Conservation (phyloP, 2,113 vertebrate genomes). For the Microcebus tavaratra region DNA sequence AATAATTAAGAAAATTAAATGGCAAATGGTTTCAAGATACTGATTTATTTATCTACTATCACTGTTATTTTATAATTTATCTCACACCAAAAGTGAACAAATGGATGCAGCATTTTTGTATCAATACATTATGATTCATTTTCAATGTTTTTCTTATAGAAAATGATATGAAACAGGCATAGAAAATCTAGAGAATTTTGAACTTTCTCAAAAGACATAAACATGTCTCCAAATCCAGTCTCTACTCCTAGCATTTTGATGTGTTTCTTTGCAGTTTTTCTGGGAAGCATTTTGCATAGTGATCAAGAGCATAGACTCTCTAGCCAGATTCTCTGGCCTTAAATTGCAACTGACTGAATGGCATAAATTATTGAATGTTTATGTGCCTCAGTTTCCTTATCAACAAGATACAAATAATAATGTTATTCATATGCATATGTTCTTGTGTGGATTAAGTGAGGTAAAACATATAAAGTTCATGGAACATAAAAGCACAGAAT, state of each 20-base stretch:
- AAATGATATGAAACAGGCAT: neutral
- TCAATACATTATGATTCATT: neutral
- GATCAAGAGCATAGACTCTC: neutral
- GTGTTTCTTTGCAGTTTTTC: neutral
- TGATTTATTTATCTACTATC: conserved; percentile 21
- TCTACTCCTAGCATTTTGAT: neutral
- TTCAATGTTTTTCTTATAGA: neutral
- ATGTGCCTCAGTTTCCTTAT: neutral
- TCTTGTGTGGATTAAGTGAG: neutral
- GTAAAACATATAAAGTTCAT: neutral
- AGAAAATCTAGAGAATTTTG: neutral
- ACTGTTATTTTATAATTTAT: neutral
- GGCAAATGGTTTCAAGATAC: neutral
- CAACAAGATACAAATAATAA: neutral
- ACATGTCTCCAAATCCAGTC: neutral
- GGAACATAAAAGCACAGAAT: neutral
- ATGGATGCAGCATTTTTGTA: neutral
- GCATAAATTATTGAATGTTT: neutral
- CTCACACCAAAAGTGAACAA: neutral
- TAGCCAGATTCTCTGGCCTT: neutral
- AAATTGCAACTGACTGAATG: neutral
- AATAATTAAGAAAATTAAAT: neutral
- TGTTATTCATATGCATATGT: neutral
- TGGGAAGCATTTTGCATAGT: neutral
- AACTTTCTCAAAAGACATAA: neutral